A percentile compares a stretch with the other conserved stretches of the same genome.
Conservation (phyloP, 2,113 vertebrate genomes). For the Psephotus haematonotus region DNA sequence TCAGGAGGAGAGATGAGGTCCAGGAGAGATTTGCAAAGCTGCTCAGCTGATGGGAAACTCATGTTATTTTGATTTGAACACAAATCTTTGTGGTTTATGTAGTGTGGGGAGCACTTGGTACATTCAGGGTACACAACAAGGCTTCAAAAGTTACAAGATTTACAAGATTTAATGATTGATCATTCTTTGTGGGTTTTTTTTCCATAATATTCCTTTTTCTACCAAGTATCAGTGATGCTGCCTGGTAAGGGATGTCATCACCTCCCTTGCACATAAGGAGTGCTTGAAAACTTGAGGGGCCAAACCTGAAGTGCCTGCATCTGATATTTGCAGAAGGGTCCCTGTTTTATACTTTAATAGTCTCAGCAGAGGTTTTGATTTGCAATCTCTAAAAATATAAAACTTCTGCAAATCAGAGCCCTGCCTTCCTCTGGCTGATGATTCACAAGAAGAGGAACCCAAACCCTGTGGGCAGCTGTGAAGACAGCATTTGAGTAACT, state of each 20-base stretch:
- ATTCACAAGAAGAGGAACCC: not conserved
- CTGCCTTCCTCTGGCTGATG: accelerated
- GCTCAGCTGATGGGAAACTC: not conserved
- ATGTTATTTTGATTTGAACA: not conserved
- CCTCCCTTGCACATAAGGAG: not conserved
- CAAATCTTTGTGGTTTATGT: not conserved
- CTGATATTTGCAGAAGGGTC: not conserved
- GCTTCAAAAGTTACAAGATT: not conserved
- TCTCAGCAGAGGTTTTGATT: not conserved
- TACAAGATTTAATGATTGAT: not conserved
- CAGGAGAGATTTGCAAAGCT: not conserved
- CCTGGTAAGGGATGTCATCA: not conserved
- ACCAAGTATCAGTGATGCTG: not conserved
- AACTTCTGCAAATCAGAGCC: not conserved
- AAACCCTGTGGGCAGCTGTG: not conserved
- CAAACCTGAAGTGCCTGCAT: not conserved
- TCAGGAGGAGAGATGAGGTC: not conserved
- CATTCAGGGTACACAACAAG: not conserved
- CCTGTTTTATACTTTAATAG: not conserved
- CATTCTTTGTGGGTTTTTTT: not conserved
- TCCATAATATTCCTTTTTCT: not conserved
- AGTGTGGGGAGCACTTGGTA: not conserved
- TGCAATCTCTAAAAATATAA: not conserved
- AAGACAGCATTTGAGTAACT: constrained; percentile 1
- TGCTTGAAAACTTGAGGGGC: not conserved